Conservation (phyloP, 2,888 invertebrate genomes). For the Andrena camellia region DNA sequence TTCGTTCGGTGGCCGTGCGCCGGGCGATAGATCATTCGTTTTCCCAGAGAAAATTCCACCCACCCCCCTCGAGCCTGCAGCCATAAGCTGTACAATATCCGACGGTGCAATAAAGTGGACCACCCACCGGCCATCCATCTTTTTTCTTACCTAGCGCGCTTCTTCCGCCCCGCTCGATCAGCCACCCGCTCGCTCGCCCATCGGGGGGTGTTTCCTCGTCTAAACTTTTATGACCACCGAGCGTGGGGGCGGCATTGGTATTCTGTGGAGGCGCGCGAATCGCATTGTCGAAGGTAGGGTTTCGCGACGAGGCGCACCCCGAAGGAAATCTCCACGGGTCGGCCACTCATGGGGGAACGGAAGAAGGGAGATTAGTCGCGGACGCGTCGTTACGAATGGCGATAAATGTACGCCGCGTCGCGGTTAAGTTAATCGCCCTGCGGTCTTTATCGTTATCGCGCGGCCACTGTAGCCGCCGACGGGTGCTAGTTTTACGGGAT, state of each 20-base stretch:
- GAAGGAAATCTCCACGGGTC: conserved; percentile 7
- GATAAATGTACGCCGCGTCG: conserved; percentile 11
- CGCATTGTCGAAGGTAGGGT: conserved; percentile 53
- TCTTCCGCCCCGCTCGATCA: neutral
- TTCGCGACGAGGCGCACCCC: neutral
- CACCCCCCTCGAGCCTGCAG: neutral
- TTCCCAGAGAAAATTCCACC: conserved; percentile 55
- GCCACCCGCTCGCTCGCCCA: conserved; percentile 5
- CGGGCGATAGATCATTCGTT: conserved; percentile 66
- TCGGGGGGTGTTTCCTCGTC: conserved; percentile 38
- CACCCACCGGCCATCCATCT: conserved; percentile 64
- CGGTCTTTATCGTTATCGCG: conserved; percentile 18
- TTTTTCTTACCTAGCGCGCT: conserved; percentile 49
- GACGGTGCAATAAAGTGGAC: conserved; percentile 70
- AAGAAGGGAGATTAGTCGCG: conserved; percentile 22
- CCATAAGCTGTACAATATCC: conserved; percentile 71
- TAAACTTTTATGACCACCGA: conserved; percentile 71
- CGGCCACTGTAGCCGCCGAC: neutral
- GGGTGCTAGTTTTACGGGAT: conserved; percentile 7
- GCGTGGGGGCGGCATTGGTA: conserved; percentile 71
- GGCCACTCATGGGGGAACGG: neutral
- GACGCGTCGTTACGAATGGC: conserved; percentile 12
- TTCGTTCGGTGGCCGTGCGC: conserved; percentile 48
- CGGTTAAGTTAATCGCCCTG: conserved; percentile 1
- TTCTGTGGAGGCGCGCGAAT: conserved; percentile 74